Conservation (phyloP, 37 sponge, comb jelly and placozoan species). For the Axinella damicornis region DNA sequence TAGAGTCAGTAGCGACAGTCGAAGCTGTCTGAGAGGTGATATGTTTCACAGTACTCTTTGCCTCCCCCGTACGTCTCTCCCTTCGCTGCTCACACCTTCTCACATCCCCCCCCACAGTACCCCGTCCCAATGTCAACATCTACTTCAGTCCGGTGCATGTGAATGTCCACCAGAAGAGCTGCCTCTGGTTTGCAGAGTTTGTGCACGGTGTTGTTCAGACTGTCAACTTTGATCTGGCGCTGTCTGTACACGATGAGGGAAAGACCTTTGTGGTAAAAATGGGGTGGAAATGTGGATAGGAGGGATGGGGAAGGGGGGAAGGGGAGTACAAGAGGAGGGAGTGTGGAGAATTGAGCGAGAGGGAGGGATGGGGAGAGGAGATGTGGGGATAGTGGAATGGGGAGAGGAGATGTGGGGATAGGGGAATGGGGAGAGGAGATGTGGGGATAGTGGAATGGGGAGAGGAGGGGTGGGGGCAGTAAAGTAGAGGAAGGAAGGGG, state of each 20-base stretch:
- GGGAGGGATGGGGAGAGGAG: no score
- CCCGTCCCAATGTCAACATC: constrained; percentile 74
- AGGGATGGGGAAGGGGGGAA: not conserved
- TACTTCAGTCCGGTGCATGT: constrained; percentile 77
- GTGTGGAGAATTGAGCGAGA: no score
- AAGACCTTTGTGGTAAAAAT: constrained; percentile 54
- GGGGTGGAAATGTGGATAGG: not conserved
- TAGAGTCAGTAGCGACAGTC: not conserved
- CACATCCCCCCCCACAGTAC: constrained; percentile 52
- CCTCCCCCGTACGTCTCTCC: not conserved
- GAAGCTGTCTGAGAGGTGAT: not conserved
- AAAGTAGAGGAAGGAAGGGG: no score
- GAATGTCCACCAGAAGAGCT: constrained; percentile 75
- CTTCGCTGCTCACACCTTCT: not conserved
- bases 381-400: not conserved
- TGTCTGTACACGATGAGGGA: constrained; percentile 43
- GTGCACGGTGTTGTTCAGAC: constrained; percentile 64
- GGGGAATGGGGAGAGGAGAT: not conserved
- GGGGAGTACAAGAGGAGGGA: no score
- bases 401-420: no score
- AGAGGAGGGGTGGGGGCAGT: no score
- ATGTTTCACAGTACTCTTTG: no score
- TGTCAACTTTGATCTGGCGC: constrained; percentile 69
- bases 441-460: no score
- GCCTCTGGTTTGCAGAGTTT: constrained; percentile 84